Conservation (phyloP, 2,113 vertebrate genomes). For the Gobio gobio region DNA sequence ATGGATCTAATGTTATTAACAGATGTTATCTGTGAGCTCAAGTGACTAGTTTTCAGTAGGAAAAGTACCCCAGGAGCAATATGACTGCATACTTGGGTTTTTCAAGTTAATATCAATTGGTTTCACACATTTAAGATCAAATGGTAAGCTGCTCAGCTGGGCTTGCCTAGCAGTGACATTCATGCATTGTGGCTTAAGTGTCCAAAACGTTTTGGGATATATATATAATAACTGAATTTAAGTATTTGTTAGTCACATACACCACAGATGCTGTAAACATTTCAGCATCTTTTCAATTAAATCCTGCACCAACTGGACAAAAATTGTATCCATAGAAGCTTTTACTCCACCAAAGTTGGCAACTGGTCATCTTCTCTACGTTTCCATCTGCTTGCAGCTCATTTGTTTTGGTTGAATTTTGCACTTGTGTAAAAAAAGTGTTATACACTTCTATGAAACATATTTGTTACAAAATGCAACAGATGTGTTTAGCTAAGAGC, state of each 20-base stretch:
- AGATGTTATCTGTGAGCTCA: background rate
- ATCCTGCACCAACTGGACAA: background rate
- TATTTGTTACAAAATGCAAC: background rate
- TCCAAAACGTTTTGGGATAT: background rate
- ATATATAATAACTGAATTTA: background rate
- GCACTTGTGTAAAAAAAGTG: background rate
- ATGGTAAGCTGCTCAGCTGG: too few species aligned
- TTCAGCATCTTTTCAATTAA: background rate
- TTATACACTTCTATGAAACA: background rate
- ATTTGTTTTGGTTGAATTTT: background rate
- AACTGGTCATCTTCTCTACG: background rate
- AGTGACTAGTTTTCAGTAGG: background rate
- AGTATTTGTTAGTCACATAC: background rate
- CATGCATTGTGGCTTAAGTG: background rate
- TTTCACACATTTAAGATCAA: background rate
- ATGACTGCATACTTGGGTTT: background rate
- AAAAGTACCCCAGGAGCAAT: background rate
- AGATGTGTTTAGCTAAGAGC: background rate
- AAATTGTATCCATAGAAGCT: background rate
- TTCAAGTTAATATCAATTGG: background rate
- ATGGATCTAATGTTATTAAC: background rate
- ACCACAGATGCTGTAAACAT: background rate
- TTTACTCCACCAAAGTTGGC: background rate
- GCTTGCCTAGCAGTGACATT: background rate
- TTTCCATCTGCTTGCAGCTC: conserved; percentile 20